Conservation (phyloP, 2,113 vertebrate species). For the Notiomystis cincta region DNA sequence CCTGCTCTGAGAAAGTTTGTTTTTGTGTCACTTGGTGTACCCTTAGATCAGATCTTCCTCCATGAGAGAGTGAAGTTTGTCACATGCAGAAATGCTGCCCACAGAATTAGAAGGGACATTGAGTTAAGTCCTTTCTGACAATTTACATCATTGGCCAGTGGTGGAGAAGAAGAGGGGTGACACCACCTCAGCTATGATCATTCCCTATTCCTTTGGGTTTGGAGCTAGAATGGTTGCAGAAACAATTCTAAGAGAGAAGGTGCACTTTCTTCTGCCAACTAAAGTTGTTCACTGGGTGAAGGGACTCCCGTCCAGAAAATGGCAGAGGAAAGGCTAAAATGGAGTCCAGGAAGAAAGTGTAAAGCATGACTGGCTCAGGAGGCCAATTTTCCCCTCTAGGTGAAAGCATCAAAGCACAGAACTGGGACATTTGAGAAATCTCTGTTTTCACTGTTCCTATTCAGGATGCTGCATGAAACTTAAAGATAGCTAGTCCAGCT, state of each 20-base stretch:
- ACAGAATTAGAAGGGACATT: background rate
- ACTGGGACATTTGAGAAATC: background rate
- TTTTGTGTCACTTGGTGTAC: background rate
- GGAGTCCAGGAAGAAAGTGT: background rate
- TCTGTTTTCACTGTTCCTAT: background rate
- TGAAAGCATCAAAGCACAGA: background rate
- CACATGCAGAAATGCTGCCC: background rate
- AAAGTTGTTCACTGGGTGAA: background rate
- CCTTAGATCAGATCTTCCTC: background rate
- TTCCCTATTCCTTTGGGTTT: background rate
- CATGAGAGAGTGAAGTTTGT: rapidly evolving
- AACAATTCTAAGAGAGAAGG: background rate
- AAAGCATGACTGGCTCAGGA: background rate
- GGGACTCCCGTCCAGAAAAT: background rate
- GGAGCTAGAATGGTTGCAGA: background rate
- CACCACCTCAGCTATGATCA: background rate
- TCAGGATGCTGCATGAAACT: background rate
- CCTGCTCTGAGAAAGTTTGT: background rate
- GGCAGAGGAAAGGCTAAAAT: background rate
- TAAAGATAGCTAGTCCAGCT: background rate
- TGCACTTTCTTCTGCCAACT: background rate
- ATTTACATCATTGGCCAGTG: background rate
- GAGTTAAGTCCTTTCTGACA: background rate
- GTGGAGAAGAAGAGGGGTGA: background rate
- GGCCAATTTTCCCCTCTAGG: background rate